Evolutionary conservation across 2,113 vertebrate genomes (phyloP).

Genomic region (Tupaia chinensis): DNA sequence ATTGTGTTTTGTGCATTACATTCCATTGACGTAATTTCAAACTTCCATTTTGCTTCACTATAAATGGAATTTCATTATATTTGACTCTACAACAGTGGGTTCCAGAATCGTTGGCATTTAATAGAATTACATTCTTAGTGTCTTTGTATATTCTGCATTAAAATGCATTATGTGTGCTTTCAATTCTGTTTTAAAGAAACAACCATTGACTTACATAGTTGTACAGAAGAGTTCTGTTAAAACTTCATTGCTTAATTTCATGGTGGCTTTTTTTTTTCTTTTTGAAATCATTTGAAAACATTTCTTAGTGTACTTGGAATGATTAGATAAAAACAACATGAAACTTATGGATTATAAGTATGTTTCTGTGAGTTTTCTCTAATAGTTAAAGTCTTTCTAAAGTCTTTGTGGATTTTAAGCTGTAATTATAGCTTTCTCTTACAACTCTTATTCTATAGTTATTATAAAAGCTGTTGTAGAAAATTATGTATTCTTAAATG

Average conservation of each 20-base stretch:
- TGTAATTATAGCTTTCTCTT: slow-evolving; percentile 29
- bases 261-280: not conserved
- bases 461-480: not conserved
- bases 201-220: slow-evolving; percentile 64
- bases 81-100: slow-evolving; percentile 63
- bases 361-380: slow-evolving; percentile 21
- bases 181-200: slow-evolving; percentile 69
- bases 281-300: slow-evolving; percentile 56
- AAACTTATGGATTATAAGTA: slow-evolving; percentile 44
- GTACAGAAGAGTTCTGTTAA: slow-evolving; percentile 50
- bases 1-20: slow-evolving; percentile 48
- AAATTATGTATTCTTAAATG: slow-evolving; percentile 55
- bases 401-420: not conserved
- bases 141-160: slow-evolving; percentile 56
- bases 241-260: slow-evolving; percentile 49
- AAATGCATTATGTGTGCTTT: slow-evolving; percentile 65
- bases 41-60: slow-evolving; percentile 48
- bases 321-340: slow-evolving; percentile 47
- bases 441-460: not conserved
- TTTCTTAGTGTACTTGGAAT: slow-evolving; percentile 30
- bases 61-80: slow-evolving; percentile 65
- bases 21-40: slow-evolving; percentile 68
- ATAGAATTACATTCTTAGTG: slow-evolving; percentile 69
- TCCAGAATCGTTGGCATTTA: slow-evolving; percentile 76
- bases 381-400: not conserved